These are phyloP conservation scores for Isaurus tuberculatus DNA, from an alignment of 92 coral and sea anemone species.

Conservation along the genomic window DNA sequence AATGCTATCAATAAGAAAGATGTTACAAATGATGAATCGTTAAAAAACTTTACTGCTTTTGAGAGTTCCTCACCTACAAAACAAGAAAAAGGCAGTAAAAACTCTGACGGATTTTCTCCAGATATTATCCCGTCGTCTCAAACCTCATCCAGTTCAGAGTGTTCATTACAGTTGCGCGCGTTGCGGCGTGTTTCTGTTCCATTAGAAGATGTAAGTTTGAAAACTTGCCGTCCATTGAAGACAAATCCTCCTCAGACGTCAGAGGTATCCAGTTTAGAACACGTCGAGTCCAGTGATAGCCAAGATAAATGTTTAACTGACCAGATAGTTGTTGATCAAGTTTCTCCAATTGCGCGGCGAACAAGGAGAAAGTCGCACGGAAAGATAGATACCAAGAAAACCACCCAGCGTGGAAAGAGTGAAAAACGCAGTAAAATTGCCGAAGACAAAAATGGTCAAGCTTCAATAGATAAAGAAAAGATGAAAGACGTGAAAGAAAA, in stretches of 20 bases:
- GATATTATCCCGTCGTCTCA: slow-evolving; percentile 96
- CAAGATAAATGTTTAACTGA: slow-evolving; percentile 35
- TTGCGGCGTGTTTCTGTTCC: slow-evolving; percentile 68
- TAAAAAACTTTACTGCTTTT: neutral
- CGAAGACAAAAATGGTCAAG: neutral
- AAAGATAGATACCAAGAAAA: slow-evolving; percentile 36
- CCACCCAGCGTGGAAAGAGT: slow-evolving; percentile 31
- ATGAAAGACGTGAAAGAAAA: slow-evolving; percentile 9
- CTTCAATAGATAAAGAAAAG: neutral
- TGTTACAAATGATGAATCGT: neutral
- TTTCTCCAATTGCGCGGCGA: slow-evolving; percentile 86
- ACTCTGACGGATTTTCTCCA: slow-evolving; percentile 67
- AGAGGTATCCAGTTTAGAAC: neutral
- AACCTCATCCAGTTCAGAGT: slow-evolving; percentile 60
- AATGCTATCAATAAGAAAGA: neutral
- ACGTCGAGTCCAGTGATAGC: neutral
- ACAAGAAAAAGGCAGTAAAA: neutral
- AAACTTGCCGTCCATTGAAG: neutral
- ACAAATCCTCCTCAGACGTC: neutral
- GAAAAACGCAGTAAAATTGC: slow-evolving; percentile 27
- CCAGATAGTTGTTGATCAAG: slow-evolving; percentile 8
- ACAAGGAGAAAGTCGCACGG: slow-evolving; percentile 68
- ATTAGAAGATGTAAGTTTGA: slow-evolving; percentile 3
- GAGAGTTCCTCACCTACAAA: neutral
- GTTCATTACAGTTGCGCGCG: slow-evolving; percentile 72